Evolutionary conservation across 2,113 vertebrate genomes (phyloP).

Genomic region (Macquaria australasica): DNA sequence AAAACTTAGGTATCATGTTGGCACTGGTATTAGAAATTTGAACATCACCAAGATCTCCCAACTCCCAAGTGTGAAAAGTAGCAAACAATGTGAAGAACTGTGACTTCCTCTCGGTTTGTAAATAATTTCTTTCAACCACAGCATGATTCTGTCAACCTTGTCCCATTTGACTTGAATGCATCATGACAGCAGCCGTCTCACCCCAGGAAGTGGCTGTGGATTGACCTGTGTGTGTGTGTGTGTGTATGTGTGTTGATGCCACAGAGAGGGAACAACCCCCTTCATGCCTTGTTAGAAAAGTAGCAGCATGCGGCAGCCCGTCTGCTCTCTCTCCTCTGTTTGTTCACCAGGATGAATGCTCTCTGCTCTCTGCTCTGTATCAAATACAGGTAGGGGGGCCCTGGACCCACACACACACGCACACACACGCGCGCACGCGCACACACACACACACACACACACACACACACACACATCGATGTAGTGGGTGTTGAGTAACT

Average conservation of each 20-base stretch:
- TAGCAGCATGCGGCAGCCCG: slow-evolving; percentile 50
- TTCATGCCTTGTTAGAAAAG: slow-evolving; percentile 49
- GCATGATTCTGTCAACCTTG: not conserved
- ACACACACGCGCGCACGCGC: slow-evolving; percentile 27
- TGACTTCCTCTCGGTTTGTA: not conserved
- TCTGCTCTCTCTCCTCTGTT: slow-evolving; percentile 25
- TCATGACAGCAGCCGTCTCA: slow-evolving; percentile 37
- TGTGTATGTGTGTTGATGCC: slow-evolving; percentile 45
- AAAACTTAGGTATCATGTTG: not conserved
- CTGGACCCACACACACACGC: slow-evolving; percentile 29
- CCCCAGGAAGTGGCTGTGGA: slow-evolving; percentile 41
- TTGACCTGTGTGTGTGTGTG: slow-evolving; percentile 23
- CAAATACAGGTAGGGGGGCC: slow-evolving; percentile 69
- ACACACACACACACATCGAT: slow-evolving; percentile 10
- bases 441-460: slow-evolving; percentile 34
- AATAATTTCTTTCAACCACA: not conserved
- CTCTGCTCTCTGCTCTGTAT: slow-evolving; percentile 68
- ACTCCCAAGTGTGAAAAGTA: not conserved
- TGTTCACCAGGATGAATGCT: slow-evolving; percentile 63
- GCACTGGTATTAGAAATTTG: not conserved
- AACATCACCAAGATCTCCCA: not conserved
- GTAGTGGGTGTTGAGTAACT: slow-evolving; percentile 1
- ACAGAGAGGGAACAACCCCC: slow-evolving; percentile 28
- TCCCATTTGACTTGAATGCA: slow-evolving; percentile 25
- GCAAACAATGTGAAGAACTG: not conserved